These are phyloP conservation scores for Staurois parvus DNA, from an alignment of 2,797 vertebrate species.

Conservation along the genomic window DNA sequence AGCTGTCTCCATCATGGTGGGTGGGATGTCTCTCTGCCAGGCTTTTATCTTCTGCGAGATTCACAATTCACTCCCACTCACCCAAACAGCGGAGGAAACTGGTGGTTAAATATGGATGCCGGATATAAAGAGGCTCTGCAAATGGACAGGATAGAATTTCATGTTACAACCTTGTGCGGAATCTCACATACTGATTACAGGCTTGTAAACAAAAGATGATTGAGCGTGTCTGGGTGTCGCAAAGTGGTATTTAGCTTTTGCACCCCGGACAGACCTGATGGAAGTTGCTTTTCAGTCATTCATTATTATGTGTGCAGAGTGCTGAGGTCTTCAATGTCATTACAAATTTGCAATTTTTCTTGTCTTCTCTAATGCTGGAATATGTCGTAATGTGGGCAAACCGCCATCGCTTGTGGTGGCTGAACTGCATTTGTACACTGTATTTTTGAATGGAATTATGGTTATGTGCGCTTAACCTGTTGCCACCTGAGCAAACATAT, in stretches of 20 bases:
- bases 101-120: conserved; percentile 12
- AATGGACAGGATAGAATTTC: conserved; percentile 39
- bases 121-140: not conserved
- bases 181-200: conserved; percentile 50
- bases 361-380: no score
- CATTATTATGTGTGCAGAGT: no score
- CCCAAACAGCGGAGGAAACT: not conserved
- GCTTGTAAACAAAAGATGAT: conserved; percentile 49
- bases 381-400: no score
- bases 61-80: not conserved
- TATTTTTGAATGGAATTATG: no score
- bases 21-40: not conserved
- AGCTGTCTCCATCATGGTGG: not conserved
- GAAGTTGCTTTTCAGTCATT: conserved; percentile 2
- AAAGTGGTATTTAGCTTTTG: conserved; percentile 42
- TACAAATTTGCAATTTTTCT: no score
- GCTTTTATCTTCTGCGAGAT: not conserved
- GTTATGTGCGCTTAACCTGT: no score
- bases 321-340: no score
- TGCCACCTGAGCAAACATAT: no score
- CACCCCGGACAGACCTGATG: not conserved
- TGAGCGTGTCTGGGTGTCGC: conserved; percentile 1
- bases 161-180: conserved; percentile 15
- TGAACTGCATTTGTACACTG: no score
- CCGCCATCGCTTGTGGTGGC: no score